Conservation (phyloP, 2,113 vertebrate species). For the Hemicordylus capensis region DNA sequence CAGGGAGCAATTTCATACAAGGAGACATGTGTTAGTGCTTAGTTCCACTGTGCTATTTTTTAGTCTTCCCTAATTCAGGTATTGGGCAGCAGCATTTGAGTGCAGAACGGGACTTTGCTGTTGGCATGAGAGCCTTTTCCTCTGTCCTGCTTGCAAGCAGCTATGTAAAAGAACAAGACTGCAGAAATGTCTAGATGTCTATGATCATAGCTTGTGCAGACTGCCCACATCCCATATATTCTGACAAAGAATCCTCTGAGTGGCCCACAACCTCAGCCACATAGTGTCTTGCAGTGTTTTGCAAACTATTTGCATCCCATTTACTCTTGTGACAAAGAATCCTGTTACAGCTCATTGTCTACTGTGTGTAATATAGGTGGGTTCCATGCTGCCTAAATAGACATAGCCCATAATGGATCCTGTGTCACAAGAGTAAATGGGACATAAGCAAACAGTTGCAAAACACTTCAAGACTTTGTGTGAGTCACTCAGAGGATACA, state of each 20-base stretch:
- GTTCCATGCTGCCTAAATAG: background rate
- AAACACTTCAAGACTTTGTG: background rate
- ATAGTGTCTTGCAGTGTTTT: too few relatives aligned
- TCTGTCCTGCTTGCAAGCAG: too few relatives aligned
- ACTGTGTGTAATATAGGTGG: background rate
- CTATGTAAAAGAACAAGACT: too few relatives aligned
- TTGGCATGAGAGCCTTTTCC: too few relatives aligned
- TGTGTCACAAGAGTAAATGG: too few relatives aligned
- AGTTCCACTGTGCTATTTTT: rapidly evolving
- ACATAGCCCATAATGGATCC: too few relatives aligned
- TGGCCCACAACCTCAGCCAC: too few relatives aligned
- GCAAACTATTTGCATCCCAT: background rate
- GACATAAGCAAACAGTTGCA: too few relatives aligned
- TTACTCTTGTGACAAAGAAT: background rate
- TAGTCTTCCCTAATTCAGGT: background rate
- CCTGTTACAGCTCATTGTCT: background rate
- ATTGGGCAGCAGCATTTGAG: background rate
- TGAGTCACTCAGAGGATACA: background rate
- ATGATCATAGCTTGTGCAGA: too few relatives aligned
- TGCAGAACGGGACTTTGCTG: too few relatives aligned
- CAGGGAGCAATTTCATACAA: background rate
- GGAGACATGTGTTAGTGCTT: background rate
- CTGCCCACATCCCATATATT: background rate
- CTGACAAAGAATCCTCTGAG: background rate
- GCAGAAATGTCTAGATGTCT: too few relatives aligned